Evolutionary conservation across 2,888 invertebrate species (phyloP).

Genomic region (Maniola hyperantus): DNA sequence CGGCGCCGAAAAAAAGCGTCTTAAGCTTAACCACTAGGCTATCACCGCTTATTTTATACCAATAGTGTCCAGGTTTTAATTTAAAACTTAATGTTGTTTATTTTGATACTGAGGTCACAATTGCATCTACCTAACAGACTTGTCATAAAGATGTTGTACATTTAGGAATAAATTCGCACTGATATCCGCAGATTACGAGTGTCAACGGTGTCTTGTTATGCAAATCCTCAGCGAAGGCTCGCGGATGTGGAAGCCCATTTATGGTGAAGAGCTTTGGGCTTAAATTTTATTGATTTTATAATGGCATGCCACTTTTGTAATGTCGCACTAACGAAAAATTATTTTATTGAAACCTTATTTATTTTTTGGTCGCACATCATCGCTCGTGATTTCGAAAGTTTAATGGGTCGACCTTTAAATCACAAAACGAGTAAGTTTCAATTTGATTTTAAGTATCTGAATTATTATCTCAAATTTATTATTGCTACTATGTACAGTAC

Average conservation of each 20-base stretch:
- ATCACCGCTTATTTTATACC: too few species aligned
- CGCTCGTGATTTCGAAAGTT: slow-evolving; percentile 8
- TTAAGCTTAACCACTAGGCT: too few species aligned
- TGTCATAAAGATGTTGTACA: slow-evolving; percentile 14
- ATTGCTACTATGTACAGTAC: too few species aligned
- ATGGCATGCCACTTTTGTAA: slow-evolving; percentile 34
- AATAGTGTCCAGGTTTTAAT: too few species aligned
- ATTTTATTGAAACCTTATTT: slow-evolving; percentile 18
- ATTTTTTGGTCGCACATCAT: background rate
- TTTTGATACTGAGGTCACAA: slow-evolving; percentile 7
- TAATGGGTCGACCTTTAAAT: slow-evolving; percentile 2
- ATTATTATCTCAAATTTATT: background rate
- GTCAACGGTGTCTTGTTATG: slow-evolving; percentile 53
- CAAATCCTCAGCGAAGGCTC: slow-evolving; percentile 56
- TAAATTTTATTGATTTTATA: slow-evolving; percentile 41
- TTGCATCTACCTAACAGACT: slow-evolving; percentile 1
- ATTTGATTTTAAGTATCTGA: background rate
- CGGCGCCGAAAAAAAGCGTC: too few species aligned
- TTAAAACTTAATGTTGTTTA: too few species aligned
- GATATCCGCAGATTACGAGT: slow-evolving; percentile 47
- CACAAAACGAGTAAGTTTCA: background rate
- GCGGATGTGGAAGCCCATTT: slow-evolving; percentile 49
- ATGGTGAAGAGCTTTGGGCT: slow-evolving; percentile 37
- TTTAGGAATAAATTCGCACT: slow-evolving; percentile 28
- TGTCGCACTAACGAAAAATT: slow-evolving; percentile 25